A percentile compares a stretch with the other conserved stretches of the same genome.
Evolutionary conservation across 1,140 invertebrate species (phyloP).

Genomic region (Hycleus cichorii): DNA sequence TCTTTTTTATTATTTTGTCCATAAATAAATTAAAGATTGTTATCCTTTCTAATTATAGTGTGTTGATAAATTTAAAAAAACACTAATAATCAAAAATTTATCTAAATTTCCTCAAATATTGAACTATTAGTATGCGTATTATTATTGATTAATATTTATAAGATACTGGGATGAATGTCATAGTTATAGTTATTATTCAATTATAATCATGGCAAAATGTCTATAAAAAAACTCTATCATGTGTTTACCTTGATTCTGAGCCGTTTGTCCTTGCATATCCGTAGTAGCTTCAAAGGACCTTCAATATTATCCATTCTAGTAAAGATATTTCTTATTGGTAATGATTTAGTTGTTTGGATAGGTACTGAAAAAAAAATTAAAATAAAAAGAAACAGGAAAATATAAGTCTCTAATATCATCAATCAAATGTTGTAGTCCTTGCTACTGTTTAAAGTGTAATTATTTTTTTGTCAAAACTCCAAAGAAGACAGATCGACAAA

Average conservation of each 20-base stretch:
- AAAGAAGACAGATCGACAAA: no score
- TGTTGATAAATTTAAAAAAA: no score
- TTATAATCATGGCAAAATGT: neutral
- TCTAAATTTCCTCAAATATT: no score
- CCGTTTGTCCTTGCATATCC: conserved; percentile 51
- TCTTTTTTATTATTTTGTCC: conserved; percentile 8
- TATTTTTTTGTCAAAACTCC: no score
- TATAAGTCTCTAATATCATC: no score
- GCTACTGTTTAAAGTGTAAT: no score
- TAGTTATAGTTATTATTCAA: neutral
- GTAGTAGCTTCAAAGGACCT: conserved; percentile 53
- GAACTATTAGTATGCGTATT: no score
- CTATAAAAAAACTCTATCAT: neutral
- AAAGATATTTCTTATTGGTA: conserved; percentile 48
- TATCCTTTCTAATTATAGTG: conserved; percentile 12
- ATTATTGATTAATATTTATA: neutral
- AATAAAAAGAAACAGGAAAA: no score
- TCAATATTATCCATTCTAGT: conserved; percentile 50
- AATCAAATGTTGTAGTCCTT: no score
- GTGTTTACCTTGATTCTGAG: conserved; percentile 55
- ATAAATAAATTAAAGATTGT: neutral
- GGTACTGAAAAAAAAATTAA: conserved; percentile 34
- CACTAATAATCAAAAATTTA: no score
- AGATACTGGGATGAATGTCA: conserved; percentile 6
- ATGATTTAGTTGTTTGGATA: conserved; percentile 17